These are phyloP conservation scores for Psammodynastes pulverulentus DNA, from an alignment of 2,113 vertebrate species.

Conservation along the genomic window DNA sequence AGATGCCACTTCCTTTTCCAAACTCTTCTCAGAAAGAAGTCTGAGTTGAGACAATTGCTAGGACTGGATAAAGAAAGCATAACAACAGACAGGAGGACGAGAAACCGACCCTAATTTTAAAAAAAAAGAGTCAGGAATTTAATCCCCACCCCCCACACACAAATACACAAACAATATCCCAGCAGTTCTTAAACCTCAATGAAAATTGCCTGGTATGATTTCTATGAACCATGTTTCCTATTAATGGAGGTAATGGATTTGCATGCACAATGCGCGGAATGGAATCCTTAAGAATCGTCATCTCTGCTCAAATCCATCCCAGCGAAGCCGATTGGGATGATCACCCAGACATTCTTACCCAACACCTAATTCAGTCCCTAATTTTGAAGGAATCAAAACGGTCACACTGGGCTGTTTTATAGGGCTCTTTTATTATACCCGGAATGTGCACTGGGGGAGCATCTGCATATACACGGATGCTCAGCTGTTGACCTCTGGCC, in stretches of 20 bases:
- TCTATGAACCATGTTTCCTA: neutral
- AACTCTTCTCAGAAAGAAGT: neutral
- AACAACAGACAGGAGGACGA: neutral
- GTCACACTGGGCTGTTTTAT: neutral
- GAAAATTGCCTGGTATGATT: neutral
- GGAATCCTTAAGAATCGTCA: neutral
- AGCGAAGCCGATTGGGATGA: neutral
- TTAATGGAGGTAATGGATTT: neutral
- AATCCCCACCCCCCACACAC: neutral
- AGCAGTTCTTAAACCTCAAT: neutral
- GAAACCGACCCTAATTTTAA: neutral
- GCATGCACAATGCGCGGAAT: neutral
- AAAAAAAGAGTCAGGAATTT: neutral
- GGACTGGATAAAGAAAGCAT: neutral
- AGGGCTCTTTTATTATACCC: neutral
- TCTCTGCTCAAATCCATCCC: neutral
- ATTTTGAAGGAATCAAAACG: neutral
- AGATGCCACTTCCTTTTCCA: neutral
- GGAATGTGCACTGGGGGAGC: neutral
- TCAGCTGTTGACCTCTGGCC: neutral
- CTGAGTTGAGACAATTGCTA: neutral
- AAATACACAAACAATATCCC: neutral
- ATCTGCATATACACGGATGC: neutral
- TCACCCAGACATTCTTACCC: neutral
- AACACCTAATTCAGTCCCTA: neutral